phyloP scores from a whole-genome alignment of 2,113 vertebrate genomes.

The Gymnogyps californianus region DNA sequence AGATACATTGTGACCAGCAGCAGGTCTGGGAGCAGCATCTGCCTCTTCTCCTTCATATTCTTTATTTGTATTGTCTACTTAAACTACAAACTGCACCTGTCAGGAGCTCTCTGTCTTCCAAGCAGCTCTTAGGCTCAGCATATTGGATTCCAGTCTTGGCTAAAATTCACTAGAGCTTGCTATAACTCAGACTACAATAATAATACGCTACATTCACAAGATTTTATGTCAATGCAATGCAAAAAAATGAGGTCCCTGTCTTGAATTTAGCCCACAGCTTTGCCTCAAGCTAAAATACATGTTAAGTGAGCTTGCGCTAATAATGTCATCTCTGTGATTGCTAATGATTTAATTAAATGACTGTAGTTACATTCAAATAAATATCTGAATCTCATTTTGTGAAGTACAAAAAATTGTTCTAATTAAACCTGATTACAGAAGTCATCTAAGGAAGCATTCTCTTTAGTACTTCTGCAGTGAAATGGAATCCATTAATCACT shows the following conservation, averaged over 20 bases:
- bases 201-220: not conserved
- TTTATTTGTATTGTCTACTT: not conserved
- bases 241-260: not conserved
- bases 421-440: slow-evolving; percentile 63
- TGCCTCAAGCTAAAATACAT: slow-evolving; percentile 18
- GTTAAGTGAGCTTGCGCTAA: slow-evolving; percentile 36
- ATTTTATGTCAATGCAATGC: not conserved
- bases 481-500: slow-evolving; percentile 59
- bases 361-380: slow-evolving; percentile 56
- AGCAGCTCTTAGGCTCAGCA: not conserved
- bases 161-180: not conserved
- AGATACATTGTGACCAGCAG: not conserved
- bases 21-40: not conserved
- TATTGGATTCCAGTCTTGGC: not conserved
- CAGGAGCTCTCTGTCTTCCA: not conserved
- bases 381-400: slow-evolving; percentile 56
- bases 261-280: slow-evolving; percentile 36
- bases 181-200: not conserved
- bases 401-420: slow-evolving; percentile 48
- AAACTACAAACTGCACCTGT: not conserved
- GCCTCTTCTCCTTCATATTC: not conserved
- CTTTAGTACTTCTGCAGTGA: slow-evolving; percentile 16
- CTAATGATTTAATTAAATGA: slow-evolving; percentile 63
- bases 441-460: slow-evolving; percentile 12
- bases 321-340: slow-evolving; percentile 46